Evolutionary conservation across 2,113 vertebrate genomes (phyloP).

Genomic region (Erythrocercus mccallii): DNA sequence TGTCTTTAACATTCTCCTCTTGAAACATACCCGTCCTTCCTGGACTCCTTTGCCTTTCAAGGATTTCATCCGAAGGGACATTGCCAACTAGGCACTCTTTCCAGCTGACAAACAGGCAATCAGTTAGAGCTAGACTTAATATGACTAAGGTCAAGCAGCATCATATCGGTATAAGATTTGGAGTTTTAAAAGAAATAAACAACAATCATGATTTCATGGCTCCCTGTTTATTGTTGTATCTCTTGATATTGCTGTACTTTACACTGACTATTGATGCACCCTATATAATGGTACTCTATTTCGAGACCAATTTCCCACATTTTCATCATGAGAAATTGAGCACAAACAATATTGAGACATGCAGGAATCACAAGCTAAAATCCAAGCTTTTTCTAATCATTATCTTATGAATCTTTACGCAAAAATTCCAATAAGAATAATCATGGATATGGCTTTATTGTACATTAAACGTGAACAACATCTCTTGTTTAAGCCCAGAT

Average conservation of each 20-base stretch:
- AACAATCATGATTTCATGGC: neutral
- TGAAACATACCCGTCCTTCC: neutral
- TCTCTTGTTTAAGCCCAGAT: neutral
- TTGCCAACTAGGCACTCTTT: neutral
- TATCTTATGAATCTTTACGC: neutral
- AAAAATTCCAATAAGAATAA: neutral
- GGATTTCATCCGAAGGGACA: neutral
- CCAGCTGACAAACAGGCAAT: neutral
- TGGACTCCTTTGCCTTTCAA: neutral
- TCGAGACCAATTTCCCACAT: neutral
- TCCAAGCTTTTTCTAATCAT: neutral
- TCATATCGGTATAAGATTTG: neutral
- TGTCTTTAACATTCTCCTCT: neutral
- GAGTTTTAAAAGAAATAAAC: neutral
- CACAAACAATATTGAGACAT: neutral
- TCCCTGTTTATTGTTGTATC: neutral
- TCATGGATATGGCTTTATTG: neutral
- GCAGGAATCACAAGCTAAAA: neutral
- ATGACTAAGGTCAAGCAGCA: neutral
- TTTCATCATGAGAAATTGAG: neutral
- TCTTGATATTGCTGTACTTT: fast-evolving
- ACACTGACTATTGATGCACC: neutral
- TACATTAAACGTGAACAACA: neutral
- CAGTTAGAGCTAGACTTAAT: neutral
- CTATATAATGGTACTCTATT: neutral